Evolutionary conservation across 1,140 invertebrate species (phyloP), one percentile per base, ranked within the genome.

Genomic region (Stegodyphus dumicola): DNA sequence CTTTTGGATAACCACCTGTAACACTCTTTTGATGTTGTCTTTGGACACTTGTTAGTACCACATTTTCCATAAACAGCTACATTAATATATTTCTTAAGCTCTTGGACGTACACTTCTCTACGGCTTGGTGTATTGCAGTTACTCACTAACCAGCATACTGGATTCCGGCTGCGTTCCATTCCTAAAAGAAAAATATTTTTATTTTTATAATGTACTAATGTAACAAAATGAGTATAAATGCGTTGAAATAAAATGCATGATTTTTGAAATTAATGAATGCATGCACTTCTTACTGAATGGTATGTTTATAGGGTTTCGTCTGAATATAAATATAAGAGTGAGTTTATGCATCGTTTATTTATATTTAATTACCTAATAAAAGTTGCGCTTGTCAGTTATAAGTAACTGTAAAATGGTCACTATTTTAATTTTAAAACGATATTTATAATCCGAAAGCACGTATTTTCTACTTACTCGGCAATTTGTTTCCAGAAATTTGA

Each of bases 41-140:
- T 80, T 6, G 89, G 87, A 75, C 90, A 88, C 6, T 80, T 77
- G 5, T 88, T 66, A 18, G 78, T 80, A 7, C 92, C 92, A 88
- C 92, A 93, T 0, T 85, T 87, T 33, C 92, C 92, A 86, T 90
- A 93, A 64, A 92, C 90, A 87, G 93, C 92, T 15, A 93, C 91
- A 17, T 89, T 74, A 11, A 93, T 85, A 84, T 91, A 89, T 60
- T 91, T 89, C 15, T 88, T 64, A 5, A 93, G 87, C 74, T 91
- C 88, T 71, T 88, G 87, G 4, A 90, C 91, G 79, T 91, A 91
- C 7, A 87, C 66, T 77, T 90, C 80, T 15, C 92, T 87, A n/a
- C 88, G 87, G 80, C 90, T 91, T 1, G 60, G 17, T 0, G 90
- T 88, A 10, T 86, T 78, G 88, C 92, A 93, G 86, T 93, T 92